Percentiles rank a stretch among this genome's conserved stretches.
These are phyloP conservation scores for Octodon degus DNA, from an alignment of 2,113 vertebrate genomes.

Conservation along the genomic window DNA sequence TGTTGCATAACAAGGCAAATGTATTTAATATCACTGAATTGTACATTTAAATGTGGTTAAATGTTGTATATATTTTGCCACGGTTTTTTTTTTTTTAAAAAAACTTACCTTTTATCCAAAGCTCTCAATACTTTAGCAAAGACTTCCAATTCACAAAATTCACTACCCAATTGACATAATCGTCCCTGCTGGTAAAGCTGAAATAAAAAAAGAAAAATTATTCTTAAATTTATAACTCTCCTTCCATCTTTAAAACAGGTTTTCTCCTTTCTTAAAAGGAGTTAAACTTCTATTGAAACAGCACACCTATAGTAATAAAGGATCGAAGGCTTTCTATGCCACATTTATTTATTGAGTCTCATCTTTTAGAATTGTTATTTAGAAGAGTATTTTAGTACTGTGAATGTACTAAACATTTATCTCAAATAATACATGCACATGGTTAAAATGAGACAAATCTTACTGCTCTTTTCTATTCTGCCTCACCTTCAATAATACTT, in stretches of 20 bases:
- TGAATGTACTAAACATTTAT: conserved; percentile 30
- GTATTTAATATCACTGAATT: conserved; percentile 16
- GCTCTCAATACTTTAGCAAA: conserved; percentile 99
- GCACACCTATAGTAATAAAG: background rate
- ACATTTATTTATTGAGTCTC: background rate
- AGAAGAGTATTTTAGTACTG: conserved; percentile 23
- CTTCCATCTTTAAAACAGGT: conserved; percentile 72
- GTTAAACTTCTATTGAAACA: conserved; percentile 78
- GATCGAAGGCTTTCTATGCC: background rate
- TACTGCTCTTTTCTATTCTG: background rate
- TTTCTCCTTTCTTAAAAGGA: conserved; percentile 81
- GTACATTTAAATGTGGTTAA: background rate
- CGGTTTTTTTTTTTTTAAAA: background rate
- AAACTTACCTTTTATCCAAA: conserved; percentile 96
- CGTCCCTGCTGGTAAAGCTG: conserved; percentile 99
- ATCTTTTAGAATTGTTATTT: conserved; percentile 15
- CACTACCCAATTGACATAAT: conserved; percentile 98
- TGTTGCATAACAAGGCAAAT: background rate
- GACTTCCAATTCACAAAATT: conserved; percentile 99
- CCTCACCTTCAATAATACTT: background rate
- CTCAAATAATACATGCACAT: background rate
- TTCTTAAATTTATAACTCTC: background rate
- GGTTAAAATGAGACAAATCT: conserved; percentile 27
- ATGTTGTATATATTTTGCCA: background rate
- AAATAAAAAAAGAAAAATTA: conserved; percentile 39